Base-by-base conservation (phyloP, 1,140 invertebrate genomes). In the Drosophila pseudoobscura region DNA sequence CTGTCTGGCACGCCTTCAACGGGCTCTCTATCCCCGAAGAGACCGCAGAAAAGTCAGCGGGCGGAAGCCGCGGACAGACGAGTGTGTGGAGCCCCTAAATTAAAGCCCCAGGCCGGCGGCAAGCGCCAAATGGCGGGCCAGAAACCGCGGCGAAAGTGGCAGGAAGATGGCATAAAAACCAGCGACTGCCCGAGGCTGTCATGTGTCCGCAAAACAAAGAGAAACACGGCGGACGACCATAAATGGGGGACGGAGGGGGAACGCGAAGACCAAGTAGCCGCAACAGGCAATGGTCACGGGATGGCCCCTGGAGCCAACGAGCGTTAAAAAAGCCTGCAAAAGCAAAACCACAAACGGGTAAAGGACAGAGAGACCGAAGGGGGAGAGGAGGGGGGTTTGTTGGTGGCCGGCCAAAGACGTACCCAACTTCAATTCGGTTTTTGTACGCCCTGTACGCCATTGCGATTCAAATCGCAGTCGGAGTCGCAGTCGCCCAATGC, bases 401-500 rank as follows among this genome's bases (percentile, higher is more conserved):
- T 39, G 45, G 50, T 55, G 58, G 53, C 53, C 55, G 58, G 49
- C 50, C 58, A 55, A 44, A 50, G 65, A 73, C 64, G 63, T 35
- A 53, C 68, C 73, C 73, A 83, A 88, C 83, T 88, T 88, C 83
- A 83, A 88, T 88, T 88, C 82, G 78, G 83, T 75, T 83, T 46
- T 76, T 78, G 55, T 17, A 17, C 61, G 63, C 62, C 50, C 55
- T 53, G 17, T 57, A 52, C 77, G 70, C 73, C 66, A 78, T 83
- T 88, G 83, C 78, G 83, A 88, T 88, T 88, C 83, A 88, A 88
- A 88, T 88, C 83, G 83, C 78, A 74, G 82, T 13, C 20, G 20
- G 1, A 20, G 20, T 20, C 20, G 20, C 20, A 20, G 82, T 13
- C 4, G 9, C 35, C 11, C 11, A 13, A 39, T 39, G 35, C 35